Base-by-base conservation (phyloP, 2,888 invertebrate genomes). In the Mesochorus sp. region DNA sequence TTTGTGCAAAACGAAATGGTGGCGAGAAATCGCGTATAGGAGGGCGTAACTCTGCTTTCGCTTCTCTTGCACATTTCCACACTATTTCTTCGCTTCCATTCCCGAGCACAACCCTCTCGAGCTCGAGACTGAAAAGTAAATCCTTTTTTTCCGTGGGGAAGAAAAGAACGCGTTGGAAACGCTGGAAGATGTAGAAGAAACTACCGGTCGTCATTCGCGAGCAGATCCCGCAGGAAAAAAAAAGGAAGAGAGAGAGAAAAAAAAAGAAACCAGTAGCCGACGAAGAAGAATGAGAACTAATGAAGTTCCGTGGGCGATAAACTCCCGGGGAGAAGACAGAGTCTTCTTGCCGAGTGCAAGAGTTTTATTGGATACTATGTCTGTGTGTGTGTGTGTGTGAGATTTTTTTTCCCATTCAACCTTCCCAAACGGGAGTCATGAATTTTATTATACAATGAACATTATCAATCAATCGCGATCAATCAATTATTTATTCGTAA, bases 1-100 rank as follows among this genome's bases (percentile, higher is more conserved):
- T 81, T 79, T 80, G 76, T 80, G 73, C 44, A 21, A 44, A 71
- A 80, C 64, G 76, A 79, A 81, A 81, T 73, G 64, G 74, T 79
- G 42, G 66, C 53, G 64, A 51, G 66, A n/a, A n/a, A 78, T 74
- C 78, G 78, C n/a, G n/a, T n/a, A n/a, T 78, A 74, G 78, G 78
- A 78, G 70, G 78, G 78, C 78, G 78, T 62, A 57, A 39, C 55
- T 26, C 34, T 53, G 17, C 14, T n/a, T 39, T 37, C 21, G 47
- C 12, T 42, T 42, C n/a, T 19, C 19, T 39, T 26, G 26, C 57
- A 14, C 31, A 39, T 55, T 21, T 57, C 21, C 51, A 39, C 55
- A 47, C 49, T 64, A 59, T 37, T 62, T 70, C 59, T 21, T 66
- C 53, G 37, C 47, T 53, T 19, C 64, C 37, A 53, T 47, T n/a